Conservation (phyloP, 1,140 invertebrate species). For the Gonioctena quinquepunctata region DNA sequence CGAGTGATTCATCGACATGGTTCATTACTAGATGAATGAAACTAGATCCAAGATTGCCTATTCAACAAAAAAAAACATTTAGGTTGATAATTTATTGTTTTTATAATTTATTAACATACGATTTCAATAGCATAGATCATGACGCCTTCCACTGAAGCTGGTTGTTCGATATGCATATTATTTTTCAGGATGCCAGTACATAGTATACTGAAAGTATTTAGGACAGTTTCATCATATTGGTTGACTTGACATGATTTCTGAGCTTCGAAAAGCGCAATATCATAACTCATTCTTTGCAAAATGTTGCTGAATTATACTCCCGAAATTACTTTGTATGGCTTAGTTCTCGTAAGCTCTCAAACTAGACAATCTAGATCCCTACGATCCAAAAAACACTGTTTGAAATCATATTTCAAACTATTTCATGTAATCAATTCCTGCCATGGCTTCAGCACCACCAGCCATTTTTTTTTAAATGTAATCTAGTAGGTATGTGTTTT, state of each 20-base stretch:
- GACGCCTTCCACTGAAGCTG: background rate
- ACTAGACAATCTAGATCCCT: background rate
- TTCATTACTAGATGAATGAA: too few species aligned
- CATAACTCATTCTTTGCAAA: constrained; percentile 1
- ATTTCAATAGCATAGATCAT: background rate
- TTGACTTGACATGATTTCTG: background rate
- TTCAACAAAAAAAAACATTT: too few species aligned
- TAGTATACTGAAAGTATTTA: background rate
- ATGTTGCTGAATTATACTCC: background rate
- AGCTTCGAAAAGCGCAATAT: background rate
- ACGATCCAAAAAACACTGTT: background rate
- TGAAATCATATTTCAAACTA: background rate
- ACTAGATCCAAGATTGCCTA: too few species aligned
- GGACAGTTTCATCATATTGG: background rate
- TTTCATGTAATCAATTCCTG: background rate
- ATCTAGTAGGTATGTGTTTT: background rate
- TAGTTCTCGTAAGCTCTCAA: constrained; percentile 2
- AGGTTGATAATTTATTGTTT: too few species aligned
- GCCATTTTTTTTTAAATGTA: background rate
- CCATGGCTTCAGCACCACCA: background rate
- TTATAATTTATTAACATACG: too few species aligned
- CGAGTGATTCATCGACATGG: too few species aligned
- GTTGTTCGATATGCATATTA: background rate
- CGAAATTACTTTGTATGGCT: background rate
- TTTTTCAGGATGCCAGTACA: background rate